Base-by-base conservation (phyloP, 2,113 vertebrate genomes). In the Calcarius ornatus region DNA sequence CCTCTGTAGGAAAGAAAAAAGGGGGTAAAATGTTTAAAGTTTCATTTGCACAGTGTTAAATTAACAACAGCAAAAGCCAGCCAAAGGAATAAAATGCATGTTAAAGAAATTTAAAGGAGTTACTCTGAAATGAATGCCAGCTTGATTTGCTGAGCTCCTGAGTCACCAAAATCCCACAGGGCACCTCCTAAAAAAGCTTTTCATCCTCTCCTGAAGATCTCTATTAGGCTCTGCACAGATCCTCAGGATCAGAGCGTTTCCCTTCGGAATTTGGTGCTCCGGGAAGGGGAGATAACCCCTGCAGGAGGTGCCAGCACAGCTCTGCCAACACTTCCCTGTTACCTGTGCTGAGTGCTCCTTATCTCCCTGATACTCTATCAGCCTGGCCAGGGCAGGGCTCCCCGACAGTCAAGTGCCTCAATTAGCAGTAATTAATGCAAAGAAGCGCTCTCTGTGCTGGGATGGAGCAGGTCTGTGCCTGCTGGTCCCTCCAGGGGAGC, bases 361-460 rank as follows among this genome's bases (percentile, higher is more conserved):
- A 96, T 96, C 96, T 95, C 54, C 35, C 60, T 66, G 94, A 96
- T 96, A 96, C 38, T 38, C 92, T 94, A 90, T 95, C 96, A 70
- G 53, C 33, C 50, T 15, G 27, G 9, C 48, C 69, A 30, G 54
- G 66, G 33, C 68, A 90, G 38, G 40, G 83, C 60, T 88, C 82
- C 0, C 30, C 80, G 78, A 90, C 28, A 85, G 53, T 6, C 12
- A 92, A 96, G 94, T 56, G 92, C 47, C 82, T 88, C 64, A 93
- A 96, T 95, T 96, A 96, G 88, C 50, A 21, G 30, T 59, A 88
- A 96, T 95, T 93, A 94, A 17, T 10, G 5, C 3, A 18, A 45
- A 43, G 53, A 43, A 66, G 9, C 19, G 11, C 0, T 0, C 59
- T 30, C 43, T 22, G 40, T 0, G 2, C 22, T 28, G 50, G 66